phyloP scores from a whole-genome alignment of 2,113 vertebrate genomes.

The Suricata suricatta region DNA sequence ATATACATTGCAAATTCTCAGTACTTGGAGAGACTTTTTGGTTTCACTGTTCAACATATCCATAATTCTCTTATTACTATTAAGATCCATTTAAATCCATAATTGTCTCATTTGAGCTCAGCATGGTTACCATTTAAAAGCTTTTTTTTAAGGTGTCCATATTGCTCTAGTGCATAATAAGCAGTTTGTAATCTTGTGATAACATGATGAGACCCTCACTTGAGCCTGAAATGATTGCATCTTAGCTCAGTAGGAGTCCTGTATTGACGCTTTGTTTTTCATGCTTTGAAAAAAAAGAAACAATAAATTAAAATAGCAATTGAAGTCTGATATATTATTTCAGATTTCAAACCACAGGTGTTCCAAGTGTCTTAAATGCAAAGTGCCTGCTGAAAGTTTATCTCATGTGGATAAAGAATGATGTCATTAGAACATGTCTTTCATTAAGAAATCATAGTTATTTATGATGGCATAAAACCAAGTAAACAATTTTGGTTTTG shows the following conservation, averaged over 20 bases:
- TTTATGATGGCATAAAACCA: background rate
- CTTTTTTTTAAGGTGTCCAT: slow-evolving; percentile 44
- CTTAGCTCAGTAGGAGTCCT: slow-evolving; percentile 32
- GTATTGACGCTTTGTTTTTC: slow-evolving; percentile 32
- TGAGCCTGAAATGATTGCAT: slow-evolving; percentile 41
- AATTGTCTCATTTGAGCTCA: slow-evolving; percentile 75
- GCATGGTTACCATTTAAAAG: slow-evolving; percentile 65
- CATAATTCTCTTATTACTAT: slow-evolving; percentile 53
- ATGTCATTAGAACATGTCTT: slow-evolving; percentile 11
- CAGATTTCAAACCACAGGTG: slow-evolving; percentile 40
- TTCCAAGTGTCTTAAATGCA: background rate
- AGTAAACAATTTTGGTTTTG: background rate
- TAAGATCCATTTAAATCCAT: slow-evolving; percentile 60
- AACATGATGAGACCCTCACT: slow-evolving; percentile 35
- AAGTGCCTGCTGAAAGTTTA: slow-evolving; percentile 22
- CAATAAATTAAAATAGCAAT: slow-evolving; percentile 34
- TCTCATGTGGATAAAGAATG: slow-evolving; percentile 29
- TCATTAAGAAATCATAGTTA: slow-evolving; percentile 40
- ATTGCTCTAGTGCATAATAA: slow-evolving; percentile 59
- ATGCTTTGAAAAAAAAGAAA: slow-evolving; percentile 29
- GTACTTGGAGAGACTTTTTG: background rate
- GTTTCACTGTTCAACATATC: slow-evolving; percentile 40
- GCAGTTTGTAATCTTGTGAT: slow-evolving; percentile 57
- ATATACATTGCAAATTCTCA: background rate
- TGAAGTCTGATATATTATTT: slow-evolving; percentile 51